Conservation (phyloP, 2,888 invertebrate species). For the Tinea trinotella region DNA sequence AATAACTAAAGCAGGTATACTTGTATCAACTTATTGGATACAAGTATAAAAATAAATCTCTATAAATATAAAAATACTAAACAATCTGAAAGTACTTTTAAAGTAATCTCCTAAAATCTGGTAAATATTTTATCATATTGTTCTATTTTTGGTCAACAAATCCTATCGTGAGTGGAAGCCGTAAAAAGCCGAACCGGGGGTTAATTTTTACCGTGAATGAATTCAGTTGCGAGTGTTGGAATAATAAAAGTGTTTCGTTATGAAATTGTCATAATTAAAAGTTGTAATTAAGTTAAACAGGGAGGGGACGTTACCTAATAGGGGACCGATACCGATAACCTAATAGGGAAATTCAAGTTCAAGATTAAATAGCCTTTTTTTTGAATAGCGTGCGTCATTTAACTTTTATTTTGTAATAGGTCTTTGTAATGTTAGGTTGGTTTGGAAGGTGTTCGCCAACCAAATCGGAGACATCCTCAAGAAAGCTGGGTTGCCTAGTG, state of each 20-base stretch:
- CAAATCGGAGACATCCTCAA: too few relatives aligned
- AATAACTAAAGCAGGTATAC: too few relatives aligned
- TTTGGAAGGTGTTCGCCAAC: too few relatives aligned
- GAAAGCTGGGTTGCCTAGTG: too few relatives aligned
- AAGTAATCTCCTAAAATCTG: too few relatives aligned
- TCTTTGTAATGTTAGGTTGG: too few relatives aligned
- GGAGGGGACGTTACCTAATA: not conserved
- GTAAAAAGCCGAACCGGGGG: not conserved
- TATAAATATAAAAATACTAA: too few relatives aligned
- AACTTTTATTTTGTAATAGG: too few relatives aligned
- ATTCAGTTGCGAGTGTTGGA: not conserved
- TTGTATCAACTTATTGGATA: too few relatives aligned
- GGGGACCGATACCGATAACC: not conserved
- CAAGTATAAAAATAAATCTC: too few relatives aligned
- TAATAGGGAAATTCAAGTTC: not conserved
- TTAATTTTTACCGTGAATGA: not conserved
- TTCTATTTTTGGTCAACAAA: not conserved
- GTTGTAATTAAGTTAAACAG: slow-evolving; percentile 2
- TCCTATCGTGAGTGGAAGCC: not conserved
- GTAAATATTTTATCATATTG: too few relatives aligned
- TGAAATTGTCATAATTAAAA: slow-evolving; percentile 5
- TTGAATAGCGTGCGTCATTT: not conserved
- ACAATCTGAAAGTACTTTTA: too few relatives aligned
- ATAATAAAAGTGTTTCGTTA: not conserved
- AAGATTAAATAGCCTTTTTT: not conserved